Evolutionary conservation across 2,888 invertebrate species (phyloP).

Genomic region (Arctia plantaginis): DNA sequence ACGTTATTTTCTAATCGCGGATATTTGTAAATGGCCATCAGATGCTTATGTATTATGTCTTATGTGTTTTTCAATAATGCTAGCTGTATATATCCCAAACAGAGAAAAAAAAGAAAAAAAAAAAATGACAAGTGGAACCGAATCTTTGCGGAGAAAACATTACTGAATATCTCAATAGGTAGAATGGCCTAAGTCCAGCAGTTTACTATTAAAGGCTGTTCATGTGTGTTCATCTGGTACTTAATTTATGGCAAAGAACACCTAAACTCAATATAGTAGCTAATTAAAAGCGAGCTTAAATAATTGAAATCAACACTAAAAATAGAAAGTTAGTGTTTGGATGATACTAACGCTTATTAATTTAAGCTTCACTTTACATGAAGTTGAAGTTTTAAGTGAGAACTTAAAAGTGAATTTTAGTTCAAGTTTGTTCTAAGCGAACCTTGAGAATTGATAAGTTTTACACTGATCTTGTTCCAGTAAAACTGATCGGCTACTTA

Average conservation of each 20-base stretch:
- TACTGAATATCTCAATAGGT: no score
- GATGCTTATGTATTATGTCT: no score
- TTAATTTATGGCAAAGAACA: conserved; percentile 24
- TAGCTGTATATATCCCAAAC: no score
- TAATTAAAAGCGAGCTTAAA: conserved; percentile 42
- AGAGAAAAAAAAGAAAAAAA: no score
- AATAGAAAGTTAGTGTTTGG: conserved; percentile 48
- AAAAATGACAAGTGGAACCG: no score
- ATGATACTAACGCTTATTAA: conserved; percentile 60
- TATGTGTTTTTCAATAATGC: no score
- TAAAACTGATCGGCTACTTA: conserved; percentile 5
- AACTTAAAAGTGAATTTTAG: conserved; percentile 61
- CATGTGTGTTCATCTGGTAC: neutral
- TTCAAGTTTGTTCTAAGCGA: conserved; percentile 46
- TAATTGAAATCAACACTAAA: conserved; percentile 47
- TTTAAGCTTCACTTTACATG: conserved; percentile 44
- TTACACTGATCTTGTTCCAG: conserved; percentile 14
- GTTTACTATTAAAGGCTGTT: neutral
- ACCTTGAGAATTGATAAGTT: conserved; percentile 37
- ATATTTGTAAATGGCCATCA: no score
- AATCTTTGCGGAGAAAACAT: no score
- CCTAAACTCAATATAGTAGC: conserved; percentile 23
- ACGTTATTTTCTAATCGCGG: no score
- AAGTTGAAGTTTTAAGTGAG: conserved; percentile 58
- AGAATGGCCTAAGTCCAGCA: no score